Percentiles rank a stretch among this genome's conserved stretches.
Conservation (phyloP, 2,113 vertebrate genomes). For the Emydocephalus ijimae region DNA sequence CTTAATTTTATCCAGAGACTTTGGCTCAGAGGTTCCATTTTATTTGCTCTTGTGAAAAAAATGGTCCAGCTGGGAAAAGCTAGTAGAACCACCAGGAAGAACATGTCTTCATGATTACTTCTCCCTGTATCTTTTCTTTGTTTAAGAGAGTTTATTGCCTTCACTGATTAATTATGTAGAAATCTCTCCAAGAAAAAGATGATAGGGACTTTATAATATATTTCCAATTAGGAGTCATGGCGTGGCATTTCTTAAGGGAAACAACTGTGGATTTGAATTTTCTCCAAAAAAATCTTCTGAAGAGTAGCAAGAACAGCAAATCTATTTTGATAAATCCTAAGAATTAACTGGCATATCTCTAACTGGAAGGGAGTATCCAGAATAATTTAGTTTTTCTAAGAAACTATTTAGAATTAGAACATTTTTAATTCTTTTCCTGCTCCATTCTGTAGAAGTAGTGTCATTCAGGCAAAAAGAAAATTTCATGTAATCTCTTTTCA, state of each 20-base stretch:
- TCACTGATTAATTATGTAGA: not conserved
- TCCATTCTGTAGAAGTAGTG: not conserved
- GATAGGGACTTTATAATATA: not conserved
- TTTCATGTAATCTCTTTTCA: not conserved
- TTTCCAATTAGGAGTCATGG: not conserved
- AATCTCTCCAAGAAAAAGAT: not conserved
- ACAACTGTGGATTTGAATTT: not conserved
- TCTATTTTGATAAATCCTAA: not conserved
- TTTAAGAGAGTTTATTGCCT: not conserved
- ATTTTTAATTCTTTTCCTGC: not conserved
- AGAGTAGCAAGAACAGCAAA: not conserved
- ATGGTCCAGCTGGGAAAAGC: not conserved
- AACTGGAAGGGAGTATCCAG: not conserved
- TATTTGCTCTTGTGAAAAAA: not conserved
- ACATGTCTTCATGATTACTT: not conserved
- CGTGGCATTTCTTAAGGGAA: not conserved
- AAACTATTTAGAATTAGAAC: not conserved
- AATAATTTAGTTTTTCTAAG: not conserved
- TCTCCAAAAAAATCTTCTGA: not conserved
- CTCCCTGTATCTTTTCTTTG: not conserved
- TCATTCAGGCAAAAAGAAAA: conserved; percentile 22
- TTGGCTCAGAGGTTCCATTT: not conserved
- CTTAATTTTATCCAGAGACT: not conserved
- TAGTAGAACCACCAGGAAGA: not conserved
- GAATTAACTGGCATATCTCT: not conserved